phyloP scores from a whole-genome alignment of 2,888 invertebrate species.

The Parnassius mnemosyne region DNA sequence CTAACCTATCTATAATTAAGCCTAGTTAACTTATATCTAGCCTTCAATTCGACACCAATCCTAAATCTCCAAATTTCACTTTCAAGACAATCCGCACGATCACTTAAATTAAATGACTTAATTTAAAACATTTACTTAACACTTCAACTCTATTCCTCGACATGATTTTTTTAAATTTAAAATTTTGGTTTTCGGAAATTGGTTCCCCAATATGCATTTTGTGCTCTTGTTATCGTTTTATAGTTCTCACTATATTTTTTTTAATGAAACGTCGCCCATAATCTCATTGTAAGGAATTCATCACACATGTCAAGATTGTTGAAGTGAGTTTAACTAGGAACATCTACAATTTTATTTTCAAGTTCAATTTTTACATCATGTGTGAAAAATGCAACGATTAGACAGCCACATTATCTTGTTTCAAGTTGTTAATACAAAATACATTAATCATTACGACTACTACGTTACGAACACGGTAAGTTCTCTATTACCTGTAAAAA shows the following conservation, averaged over 20 bases:
- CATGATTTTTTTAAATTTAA: constrained; percentile 63
- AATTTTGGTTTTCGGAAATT: constrained; percentile 68
- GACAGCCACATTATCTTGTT: constrained; percentile 69
- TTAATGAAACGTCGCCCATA: constrained; percentile 42
- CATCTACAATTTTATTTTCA: constrained; percentile 60
- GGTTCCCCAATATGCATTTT: constrained; percentile 65
- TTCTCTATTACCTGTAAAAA: constrained; percentile 75
- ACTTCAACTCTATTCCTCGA: constrained; percentile 67
- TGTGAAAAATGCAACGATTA: constrained; percentile 74
- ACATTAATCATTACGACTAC: constrained; percentile 70
- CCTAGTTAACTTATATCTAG: constrained; percentile 64
- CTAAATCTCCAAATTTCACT: constrained; percentile 60
- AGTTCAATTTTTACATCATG: constrained; percentile 58
- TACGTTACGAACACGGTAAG: constrained; percentile 70
- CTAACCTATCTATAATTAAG: constrained; percentile 78
- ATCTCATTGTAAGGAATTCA: constrained; percentile 50
- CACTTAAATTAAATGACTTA: constrained; percentile 74
- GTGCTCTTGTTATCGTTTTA: constrained; percentile 52
- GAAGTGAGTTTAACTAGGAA: constrained; percentile 68
- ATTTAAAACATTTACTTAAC: constrained; percentile 75
- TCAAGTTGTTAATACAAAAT: constrained; percentile 65
- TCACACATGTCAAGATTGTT: constrained; percentile 64
- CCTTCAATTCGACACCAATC: constrained; percentile 63
- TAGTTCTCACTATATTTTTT: constrained; percentile 44
- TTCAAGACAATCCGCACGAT: constrained; percentile 65